Percentiles rank a stretch among this genome's conserved stretches.
These are phyloP conservation scores for Staurois parvus DNA, from an alignment of 2,797 vertebrate genomes.

Conservation along the genomic window DNA sequence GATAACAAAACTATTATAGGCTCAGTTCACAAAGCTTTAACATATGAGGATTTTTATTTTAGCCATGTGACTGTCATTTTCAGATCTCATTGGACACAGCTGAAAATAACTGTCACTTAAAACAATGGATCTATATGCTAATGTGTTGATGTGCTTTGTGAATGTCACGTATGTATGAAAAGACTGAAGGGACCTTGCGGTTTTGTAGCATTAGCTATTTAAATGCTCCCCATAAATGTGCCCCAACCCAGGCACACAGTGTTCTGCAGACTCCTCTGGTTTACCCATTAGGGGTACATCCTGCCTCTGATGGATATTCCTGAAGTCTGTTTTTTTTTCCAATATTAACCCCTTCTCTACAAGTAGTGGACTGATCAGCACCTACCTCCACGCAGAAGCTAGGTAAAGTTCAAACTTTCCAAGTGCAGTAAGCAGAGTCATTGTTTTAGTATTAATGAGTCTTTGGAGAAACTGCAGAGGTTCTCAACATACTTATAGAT, in stretches of 20 bases:
- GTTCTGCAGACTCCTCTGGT: conserved; percentile 29
- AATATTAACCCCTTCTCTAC: conserved; percentile 27
- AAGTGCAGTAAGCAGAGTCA: not conserved
- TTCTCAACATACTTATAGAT: no score
- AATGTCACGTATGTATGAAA: not conserved
- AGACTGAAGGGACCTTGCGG: not conserved
- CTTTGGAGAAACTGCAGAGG: not conserved
- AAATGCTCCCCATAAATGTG: not conserved
- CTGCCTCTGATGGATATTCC: conserved; percentile 54
- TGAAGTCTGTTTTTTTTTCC: not conserved
- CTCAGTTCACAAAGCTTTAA: no score
- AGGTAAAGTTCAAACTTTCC: not conserved
- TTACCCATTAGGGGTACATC: conserved; percentile 47
- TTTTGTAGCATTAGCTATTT: not conserved
- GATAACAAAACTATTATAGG: no score
- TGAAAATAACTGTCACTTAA: no score
- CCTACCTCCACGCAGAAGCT: not conserved
- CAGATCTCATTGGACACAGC: no score
- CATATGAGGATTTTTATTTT: no score
- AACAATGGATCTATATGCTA: no score
- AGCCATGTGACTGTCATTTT: no score
- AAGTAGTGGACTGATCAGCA: not conserved
- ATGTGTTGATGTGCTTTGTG: no score
- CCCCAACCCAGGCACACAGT: conserved; percentile 1
- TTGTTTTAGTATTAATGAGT: not conserved